Evolutionary conservation across 1,140 invertebrate genomes (phyloP).

Genomic region (Drosophila chauvacae): DNA sequence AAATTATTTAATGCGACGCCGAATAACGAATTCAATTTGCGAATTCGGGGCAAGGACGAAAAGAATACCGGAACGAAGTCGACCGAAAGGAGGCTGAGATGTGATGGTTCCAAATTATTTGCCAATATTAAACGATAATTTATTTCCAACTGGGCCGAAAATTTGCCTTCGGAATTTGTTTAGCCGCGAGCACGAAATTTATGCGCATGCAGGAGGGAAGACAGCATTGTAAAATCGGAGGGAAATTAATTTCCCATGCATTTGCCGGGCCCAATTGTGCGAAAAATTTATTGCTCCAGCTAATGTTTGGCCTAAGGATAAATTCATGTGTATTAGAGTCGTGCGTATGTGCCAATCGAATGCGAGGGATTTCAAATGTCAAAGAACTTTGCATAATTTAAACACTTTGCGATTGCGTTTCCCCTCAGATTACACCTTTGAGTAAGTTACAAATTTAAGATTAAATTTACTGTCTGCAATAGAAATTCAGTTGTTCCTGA

Average conservation of each 20-base stretch:
- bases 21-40: slow-evolving; percentile 77
- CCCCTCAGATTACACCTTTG: slow-evolving; percentile 47
- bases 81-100: slow-evolving; percentile 17
- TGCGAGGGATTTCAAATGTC: slow-evolving; percentile 22
- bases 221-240: slow-evolving; percentile 68
- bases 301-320: slow-evolving; percentile 75
- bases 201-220: slow-evolving; percentile 34
- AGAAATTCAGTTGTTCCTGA: slow-evolving; percentile 1
- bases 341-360: slow-evolving; percentile 10
- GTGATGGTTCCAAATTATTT: slow-evolving; percentile 66
- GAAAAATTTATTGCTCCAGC: slow-evolving; percentile 75
- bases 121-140: slow-evolving; percentile 82
- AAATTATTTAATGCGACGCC: slow-evolving; percentile 51
- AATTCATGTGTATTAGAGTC: slow-evolving; percentile 24
- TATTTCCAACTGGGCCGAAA: slow-evolving; percentile 61
- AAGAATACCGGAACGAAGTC: slow-evolving; percentile 23
- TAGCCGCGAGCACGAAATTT: slow-evolving; percentile 70
- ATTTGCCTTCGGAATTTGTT: slow-evolving; percentile 74
- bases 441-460: slow-evolving; percentile 49
- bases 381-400: slow-evolving; percentile 69
- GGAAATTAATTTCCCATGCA: slow-evolving; percentile 81
- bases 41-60: slow-evolving; percentile 14
- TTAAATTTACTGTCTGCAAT: slow-evolving; percentile 20
- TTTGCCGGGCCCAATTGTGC: slow-evolving; percentile 71
- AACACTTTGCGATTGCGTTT: slow-evolving; percentile 30